Evolutionary conservation across 1,140 invertebrate genomes (phyloP).

Genomic region (Heliothis virescens): DNA sequence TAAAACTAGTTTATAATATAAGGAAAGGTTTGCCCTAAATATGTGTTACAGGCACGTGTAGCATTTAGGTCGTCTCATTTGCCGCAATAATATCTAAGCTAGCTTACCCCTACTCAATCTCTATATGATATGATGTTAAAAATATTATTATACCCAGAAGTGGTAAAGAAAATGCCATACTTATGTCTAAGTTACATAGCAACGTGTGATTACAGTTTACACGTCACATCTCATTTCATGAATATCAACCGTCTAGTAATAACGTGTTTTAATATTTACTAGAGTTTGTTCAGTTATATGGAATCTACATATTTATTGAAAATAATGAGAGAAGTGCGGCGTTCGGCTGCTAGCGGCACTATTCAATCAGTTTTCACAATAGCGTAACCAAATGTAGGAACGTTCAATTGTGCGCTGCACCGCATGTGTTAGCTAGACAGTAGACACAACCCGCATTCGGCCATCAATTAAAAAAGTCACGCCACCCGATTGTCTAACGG

Average conservation of each 20-base stretch:
- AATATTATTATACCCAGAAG: too few species aligned
- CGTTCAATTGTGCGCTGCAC: not conserved
- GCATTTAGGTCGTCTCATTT: too few species aligned
- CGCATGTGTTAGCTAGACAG: not conserved
- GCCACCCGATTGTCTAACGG: constrained; percentile 17
- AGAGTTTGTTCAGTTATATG: too few species aligned
- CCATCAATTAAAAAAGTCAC: constrained; percentile 24
- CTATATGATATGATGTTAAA: too few species aligned
- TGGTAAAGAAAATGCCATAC: too few species aligned
- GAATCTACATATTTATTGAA: not conserved
- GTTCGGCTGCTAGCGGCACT: not conserved
- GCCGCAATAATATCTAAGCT: too few species aligned
- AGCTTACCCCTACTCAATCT: too few species aligned
- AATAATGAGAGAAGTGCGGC: not conserved
- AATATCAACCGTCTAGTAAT: not conserved
- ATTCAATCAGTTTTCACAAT: not conserved
- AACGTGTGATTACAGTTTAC: too few species aligned
- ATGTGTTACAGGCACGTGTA: too few species aligned
- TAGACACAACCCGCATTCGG: not conserved
- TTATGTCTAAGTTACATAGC: too few species aligned
- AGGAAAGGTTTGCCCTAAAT: too few species aligned
- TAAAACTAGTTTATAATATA: too few species aligned
- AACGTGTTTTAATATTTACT: not conserved
- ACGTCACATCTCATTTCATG: not conserved
- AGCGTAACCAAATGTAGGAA: not conserved